Evolutionary conservation across 2,113 vertebrate genomes (phyloP).

Genomic region (Ammodytes marinus): DNA sequence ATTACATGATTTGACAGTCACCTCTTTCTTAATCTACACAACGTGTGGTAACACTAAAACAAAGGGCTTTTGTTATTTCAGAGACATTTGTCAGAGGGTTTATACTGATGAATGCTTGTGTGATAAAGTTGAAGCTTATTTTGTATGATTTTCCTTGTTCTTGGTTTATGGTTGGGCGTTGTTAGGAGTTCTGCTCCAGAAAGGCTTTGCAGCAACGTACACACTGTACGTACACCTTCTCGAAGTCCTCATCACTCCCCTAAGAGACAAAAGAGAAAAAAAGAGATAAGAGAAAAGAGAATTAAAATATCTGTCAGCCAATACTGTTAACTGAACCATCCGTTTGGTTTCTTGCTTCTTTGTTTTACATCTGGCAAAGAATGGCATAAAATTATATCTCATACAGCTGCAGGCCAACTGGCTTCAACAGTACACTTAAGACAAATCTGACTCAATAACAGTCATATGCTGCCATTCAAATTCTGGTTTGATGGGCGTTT

Average conservation of each 20-base stretch:
- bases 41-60: conserved; percentile 16
- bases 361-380: not conserved
- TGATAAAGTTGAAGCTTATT: conserved; percentile 13
- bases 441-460: no score
- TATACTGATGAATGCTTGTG: conserved; percentile 13
- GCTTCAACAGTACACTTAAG: not conserved
- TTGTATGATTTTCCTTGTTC: conserved; percentile 8
- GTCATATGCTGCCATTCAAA: no score
- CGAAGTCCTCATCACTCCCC: conserved; percentile 91
- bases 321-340: not conserved
- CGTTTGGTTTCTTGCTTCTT: not conserved
- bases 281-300: not conserved
- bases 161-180: not conserved
- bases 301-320: not conserved
- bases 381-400: not conserved
- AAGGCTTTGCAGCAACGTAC: conserved; percentile 89
- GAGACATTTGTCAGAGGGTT: not conserved
- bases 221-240: conserved; percentile 90
- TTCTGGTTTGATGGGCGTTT: no score
- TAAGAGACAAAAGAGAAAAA: conserved; percentile 74
- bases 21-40: conserved; percentile 39
- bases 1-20: conserved; percentile 29
- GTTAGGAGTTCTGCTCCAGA: conserved; percentile 84
- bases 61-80: conserved; percentile 1
- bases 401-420: conserved; percentile 26